Percentiles rank a stretch among this genome's conserved stretches.
Conservation (phyloP, 2,797 vertebrate genomes). For the Cynodonichthys magdalenae region DNA sequence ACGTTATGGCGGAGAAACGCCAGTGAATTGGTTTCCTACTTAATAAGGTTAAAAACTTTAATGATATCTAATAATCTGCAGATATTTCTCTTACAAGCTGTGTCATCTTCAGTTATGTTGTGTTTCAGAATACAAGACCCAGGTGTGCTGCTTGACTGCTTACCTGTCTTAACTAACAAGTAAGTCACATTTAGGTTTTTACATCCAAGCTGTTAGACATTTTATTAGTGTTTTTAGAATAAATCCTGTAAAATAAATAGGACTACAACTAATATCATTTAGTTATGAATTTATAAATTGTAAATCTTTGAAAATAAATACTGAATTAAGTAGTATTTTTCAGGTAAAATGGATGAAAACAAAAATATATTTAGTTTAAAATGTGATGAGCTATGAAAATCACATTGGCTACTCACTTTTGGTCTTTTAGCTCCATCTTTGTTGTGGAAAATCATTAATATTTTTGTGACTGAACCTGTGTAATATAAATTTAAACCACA, state of each 20-base stretch:
- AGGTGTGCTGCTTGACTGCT: conserved; percentile 94
- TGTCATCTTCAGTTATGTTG: conserved; percentile 1
- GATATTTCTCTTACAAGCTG: neutral
- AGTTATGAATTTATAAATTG: too few species aligned
- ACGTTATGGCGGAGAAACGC: conserved; percentile 95
- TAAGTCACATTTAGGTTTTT: conserved; percentile 62
- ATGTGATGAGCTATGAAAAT: neutral
- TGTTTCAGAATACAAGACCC: conserved; percentile 89
- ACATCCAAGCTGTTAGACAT: too few species aligned
- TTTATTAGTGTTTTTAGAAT: too few species aligned
- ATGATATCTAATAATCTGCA: neutral
- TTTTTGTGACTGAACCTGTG: neutral
- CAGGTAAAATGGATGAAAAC: too few species aligned
- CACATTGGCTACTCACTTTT: too few species aligned
- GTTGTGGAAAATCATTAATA: neutral
- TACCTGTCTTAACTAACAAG: conserved; percentile 96
- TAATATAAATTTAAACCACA: neutral
- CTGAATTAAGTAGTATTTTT: too few species aligned
- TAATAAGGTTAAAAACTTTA: conserved; percentile 85
- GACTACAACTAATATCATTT: too few species aligned
- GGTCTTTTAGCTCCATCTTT: neutral
- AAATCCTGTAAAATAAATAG: too few species aligned
- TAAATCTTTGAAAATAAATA: too few species aligned
- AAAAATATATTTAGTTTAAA: neutral
- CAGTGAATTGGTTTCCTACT: conserved; percentile 94